Base-by-base conservation (phyloP, 2,113 vertebrate species). In the Nipponia nippon region DNA sequence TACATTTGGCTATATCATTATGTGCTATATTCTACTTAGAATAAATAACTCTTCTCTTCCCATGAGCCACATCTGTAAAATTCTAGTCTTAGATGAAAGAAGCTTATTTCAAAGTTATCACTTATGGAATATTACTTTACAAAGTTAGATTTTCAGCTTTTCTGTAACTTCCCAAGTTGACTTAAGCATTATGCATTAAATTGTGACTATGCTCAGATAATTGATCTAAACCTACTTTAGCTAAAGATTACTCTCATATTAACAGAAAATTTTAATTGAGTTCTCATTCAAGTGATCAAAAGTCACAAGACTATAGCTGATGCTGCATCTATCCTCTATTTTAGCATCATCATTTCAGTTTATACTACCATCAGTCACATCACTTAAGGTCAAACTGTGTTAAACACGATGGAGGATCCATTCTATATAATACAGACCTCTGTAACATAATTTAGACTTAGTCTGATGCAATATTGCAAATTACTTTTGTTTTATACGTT, bases 41-140 rank as follows among this genome's bases (percentile, higher is more conserved):
- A 90, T 75, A 91, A 93, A 95, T 18, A 91, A 38, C 47, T 90
- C n/a, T 89, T 93, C 40, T 66, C 38, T 86, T 90, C 75, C 46
- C 46, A 56, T 23, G 30, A 59, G 21, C 1, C 11, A 70, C 4
- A 2, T 65, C 50, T 78, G 82, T 40, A 70, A 87, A 94, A 87
- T n/a, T 69, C 85, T 38, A 22, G 9, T 44, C 52, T 75, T 32
- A 73, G 52, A 79, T 20, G 29, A 84, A 93, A 89, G 23, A 49
- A 66, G 30, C 4, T 77, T 46, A 82, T 91, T 89, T 69, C 44
- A 76, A 62, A 84, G 50, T 70, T 46, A 53, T 13, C 27, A 50
- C 11, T 52, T 36, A 87, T 6, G 6, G 38, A 76, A 29, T 44
- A 62, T 38, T 70, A 50, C 44, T 62, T 73, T 32, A 78, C 9